These are phyloP conservation scores for Paramuricea clavata DNA, from an alignment of 92 coral and sea anemone species.

Conservation along the genomic window DNA sequence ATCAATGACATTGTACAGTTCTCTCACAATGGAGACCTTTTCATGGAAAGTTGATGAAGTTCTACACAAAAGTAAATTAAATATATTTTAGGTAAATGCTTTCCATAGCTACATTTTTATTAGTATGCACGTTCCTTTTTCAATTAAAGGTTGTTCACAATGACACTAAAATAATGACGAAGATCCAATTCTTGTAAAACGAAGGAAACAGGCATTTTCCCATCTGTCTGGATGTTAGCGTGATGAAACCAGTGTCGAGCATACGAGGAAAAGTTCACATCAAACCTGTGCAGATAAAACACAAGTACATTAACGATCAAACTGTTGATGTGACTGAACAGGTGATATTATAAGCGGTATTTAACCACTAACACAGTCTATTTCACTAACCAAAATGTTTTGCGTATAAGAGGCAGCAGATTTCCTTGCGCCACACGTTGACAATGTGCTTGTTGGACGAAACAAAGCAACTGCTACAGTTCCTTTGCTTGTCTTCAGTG, in stretches of 20 bases:
- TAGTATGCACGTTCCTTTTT: too few species aligned
- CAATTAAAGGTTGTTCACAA: background rate
- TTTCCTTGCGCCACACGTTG: background rate
- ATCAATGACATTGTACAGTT: slow-evolving; percentile 18
- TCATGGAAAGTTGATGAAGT: slow-evolving; percentile 3
- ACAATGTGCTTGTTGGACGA: background rate
- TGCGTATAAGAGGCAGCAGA: background rate
- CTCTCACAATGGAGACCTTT: background rate
- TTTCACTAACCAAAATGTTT: background rate
- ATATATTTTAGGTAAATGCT: background rate
- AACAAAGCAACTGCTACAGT: background rate
- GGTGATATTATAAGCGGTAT: too few species aligned
- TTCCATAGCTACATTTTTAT: background rate
- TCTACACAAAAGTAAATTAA: background rate
- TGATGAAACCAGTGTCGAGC: background rate
- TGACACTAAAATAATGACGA: background rate
- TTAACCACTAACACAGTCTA: too few species aligned
- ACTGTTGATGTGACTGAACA: slow-evolving; percentile 14
- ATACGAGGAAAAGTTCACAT: background rate
- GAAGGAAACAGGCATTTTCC: background rate
- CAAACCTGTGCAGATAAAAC: background rate
- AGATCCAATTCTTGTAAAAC: background rate
- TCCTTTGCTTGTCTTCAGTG: slow-evolving; percentile 12
- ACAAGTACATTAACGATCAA: background rate
- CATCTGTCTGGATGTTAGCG: background rate